Evolutionary conservation across 64 coral and sea anemone genomes (phyloP).

Genomic region (Acropora yongei): DNA sequence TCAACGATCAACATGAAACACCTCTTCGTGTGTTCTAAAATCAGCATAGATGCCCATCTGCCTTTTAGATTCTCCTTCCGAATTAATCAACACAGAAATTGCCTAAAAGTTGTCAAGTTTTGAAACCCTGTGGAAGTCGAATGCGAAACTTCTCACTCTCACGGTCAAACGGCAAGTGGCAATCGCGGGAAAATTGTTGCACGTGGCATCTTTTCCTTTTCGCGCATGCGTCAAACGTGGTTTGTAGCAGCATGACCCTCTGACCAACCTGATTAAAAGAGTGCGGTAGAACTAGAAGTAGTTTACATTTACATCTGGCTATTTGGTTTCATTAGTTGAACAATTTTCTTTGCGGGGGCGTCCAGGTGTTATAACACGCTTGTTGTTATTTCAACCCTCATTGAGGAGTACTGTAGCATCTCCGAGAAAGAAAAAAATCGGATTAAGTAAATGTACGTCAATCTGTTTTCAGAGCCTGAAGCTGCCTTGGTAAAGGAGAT

Average conservation of each 20-base stretch:
- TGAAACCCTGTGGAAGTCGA: too few relatives aligned
- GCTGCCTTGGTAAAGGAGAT: constrained; percentile 61
- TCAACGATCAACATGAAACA: too few relatives aligned
- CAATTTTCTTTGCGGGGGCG: background rate
- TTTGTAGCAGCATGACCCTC: background rate
- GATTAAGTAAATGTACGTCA: background rate
- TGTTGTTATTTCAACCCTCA: background rate
- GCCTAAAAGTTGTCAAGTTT: too few relatives aligned
- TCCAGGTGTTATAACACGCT: background rate
- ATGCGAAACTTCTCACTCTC: too few relatives aligned
- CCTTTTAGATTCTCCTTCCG: too few relatives aligned
- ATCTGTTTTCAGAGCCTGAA: constrained; percentile 54
- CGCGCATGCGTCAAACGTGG: background rate
- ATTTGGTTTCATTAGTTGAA: too few relatives aligned
- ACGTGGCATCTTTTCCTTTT: too few relatives aligned
- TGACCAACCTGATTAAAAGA: background rate
- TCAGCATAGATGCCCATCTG: too few relatives aligned
- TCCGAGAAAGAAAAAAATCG: background rate
- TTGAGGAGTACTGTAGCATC: background rate
- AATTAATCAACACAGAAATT: too few relatives aligned
- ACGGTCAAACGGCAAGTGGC: too few relatives aligned
- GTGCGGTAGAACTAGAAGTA: background rate
- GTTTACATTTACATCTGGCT: background rate
- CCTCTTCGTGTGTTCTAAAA: too few relatives aligned
- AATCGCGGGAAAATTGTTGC: too few relatives aligned